Base-by-base conservation (phyloP, 2,888 invertebrate genomes). In the Julus scandinavius region DNA sequence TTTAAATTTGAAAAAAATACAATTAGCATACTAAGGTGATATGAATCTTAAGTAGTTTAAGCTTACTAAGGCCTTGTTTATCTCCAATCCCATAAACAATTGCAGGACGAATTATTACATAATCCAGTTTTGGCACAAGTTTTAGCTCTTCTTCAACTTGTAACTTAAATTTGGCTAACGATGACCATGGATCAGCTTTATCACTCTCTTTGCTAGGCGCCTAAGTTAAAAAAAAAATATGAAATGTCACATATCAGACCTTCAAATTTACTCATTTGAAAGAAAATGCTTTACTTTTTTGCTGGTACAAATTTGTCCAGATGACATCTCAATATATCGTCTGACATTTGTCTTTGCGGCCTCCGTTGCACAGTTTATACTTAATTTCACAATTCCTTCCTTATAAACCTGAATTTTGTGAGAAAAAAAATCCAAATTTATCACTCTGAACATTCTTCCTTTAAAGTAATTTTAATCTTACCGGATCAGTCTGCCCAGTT, bases 31-130 rank as follows among this genome's bases (percentile, higher is more conserved):
- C 85, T 80, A 1, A 7, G 13, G 50, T 7, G 50, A 2, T 50
- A 7, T 11, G 50, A 50, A 50, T 50, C 50, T 50, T n/a, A n/a
- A n/a, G n/a, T n/a, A 50, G 41, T 2, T 2, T 45, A 45, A 45
- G 93, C 95, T 94, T 92, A 97, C 97, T 96, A 89, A 98, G 93
- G 90, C 97, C 96, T 91, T 94, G 94, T 91, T 95, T 94, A 92
- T 98, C 98, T 0, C 96, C 97, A 58, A 94, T 92, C 15, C 98
- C 98, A 92, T 98, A 98, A 0, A 97, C 96, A 89, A 97, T 94
- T 7, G 96, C 97, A 20, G 97, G 95, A 90, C 98, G 94, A 15
- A 98, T 92, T 89, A 98, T 94, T 20, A 96, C 95, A 92, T 95
- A 97, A 90, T 95, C 94, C 58, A 97, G 94, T 89, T 94, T 94